Percentiles rank a stretch among this genome's conserved stretches.
These are phyloP conservation scores for Psittacula echo DNA, from an alignment of 2,797 vertebrate species.

Conservation along the genomic window DNA sequence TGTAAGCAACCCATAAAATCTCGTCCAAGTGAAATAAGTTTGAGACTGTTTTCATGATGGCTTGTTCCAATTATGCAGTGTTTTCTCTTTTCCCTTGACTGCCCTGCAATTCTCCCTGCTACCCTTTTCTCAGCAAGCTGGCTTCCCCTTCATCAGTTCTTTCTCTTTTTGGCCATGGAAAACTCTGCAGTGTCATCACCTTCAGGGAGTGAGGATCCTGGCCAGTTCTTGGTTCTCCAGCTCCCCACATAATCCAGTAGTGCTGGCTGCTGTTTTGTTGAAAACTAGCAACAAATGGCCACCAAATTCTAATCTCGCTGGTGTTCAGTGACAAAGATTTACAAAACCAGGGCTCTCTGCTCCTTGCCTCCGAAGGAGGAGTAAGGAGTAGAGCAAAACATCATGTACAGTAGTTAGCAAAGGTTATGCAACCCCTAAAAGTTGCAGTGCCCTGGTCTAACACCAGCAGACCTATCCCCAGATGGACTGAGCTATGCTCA, in stretches of 20 bases:
- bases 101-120: neutral
- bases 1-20: neutral
- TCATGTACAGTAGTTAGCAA: neutral
- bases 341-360: neutral
- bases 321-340: neutral
- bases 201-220: neutral
- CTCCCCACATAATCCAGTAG: neutral
- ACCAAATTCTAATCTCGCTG: neutral
- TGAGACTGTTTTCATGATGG: neutral
- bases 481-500: rapidly evolving
- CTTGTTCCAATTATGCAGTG: neutral
- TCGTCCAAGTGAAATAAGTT: neutral
- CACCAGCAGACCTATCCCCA: neutral
- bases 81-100: neutral
- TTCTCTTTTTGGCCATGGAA: neutral
- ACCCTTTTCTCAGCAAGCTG: neutral
- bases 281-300: neutral
- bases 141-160: neutral
- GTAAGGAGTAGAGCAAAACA: neutral
- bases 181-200: rapidly evolving
- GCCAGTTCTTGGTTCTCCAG: neutral
- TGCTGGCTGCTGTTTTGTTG: neutral
- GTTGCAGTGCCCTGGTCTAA: neutral
- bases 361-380: neutral
- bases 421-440: neutral